Base-by-base conservation (phyloP, 2,113 vertebrate species). In the Rhinichthys klamathensis region DNA sequence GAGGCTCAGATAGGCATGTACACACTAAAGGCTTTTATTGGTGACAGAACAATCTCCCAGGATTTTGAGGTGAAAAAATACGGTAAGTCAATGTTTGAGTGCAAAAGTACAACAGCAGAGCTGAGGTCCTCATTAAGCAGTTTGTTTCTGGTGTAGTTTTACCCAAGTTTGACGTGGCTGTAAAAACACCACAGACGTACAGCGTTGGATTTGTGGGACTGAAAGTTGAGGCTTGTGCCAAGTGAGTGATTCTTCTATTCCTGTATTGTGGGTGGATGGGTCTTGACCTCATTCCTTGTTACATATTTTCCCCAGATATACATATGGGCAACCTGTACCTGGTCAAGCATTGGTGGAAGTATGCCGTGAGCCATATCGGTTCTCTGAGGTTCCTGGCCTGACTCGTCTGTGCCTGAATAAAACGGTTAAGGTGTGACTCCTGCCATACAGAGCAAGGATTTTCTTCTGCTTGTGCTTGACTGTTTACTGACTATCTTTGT, bases 251-350 rank as follows among this genome's bases (percentile, higher is more conserved):
- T 23, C 4, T 0, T 7, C 30, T 30, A 2, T 30, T 51, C 25
- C 30, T 77, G 16, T 23, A 16, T 35, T 32, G 12, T 25, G 70
- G 8, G 1, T 30, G n/a, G 25, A 27, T 1, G 3, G 1, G 56
- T 35, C 25, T 58, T 35, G 2, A 56, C 35, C 21, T 21, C 0
- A 0, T 13, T 12, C 4, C 10, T 46, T 56, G 8, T 70, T 7
- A 41, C 8, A 12, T 12, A 35, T 35, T 3, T 63, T 82, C 46
- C 72, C 0, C 74, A 95, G 93, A 44, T 95, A 95, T 51, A 95
- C 93, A 0, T 94, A 88, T 49, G 90, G 91, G 32, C 92, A 94
- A 84, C 91, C 93, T 70, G 93, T 94, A 7, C 91, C 93, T 46
- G 94, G 91, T 25, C 85, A 9, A 46, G 72, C 84, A 2, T 32